Base-by-base conservation (phyloP, 2,888 invertebrate species). In the Drosophila subquinaria region DNA sequence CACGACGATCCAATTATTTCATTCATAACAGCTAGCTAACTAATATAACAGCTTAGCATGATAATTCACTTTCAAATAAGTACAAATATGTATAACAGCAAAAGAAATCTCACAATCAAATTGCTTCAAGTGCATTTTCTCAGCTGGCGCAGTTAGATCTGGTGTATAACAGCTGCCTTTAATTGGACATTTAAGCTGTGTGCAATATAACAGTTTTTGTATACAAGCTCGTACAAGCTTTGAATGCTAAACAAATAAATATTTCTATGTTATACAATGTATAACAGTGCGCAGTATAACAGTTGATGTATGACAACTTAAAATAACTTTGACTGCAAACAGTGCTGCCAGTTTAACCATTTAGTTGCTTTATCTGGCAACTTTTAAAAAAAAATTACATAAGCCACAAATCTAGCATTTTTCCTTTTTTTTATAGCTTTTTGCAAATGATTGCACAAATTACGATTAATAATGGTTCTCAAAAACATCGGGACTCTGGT, bases 171-270 rank as follows among this genome's bases (percentile, higher is more conserved):
- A 60, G 60, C n/a, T 59, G 1, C 20, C 50, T 35, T 9, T 3
- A 11, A 43, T 43, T 43, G 43, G 17, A 10, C 9, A 15, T 17
- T 15, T 40, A 17, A 40, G 13, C 4, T 43, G 38, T 45, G 35
- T 45, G n/a, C n/a, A 38, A 30, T 64, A 56, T 42, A 64, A 59
- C 51, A 45, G 51, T 27, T 35, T 20, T 30, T 3, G 15, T 27
- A 52, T 36, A 45, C 45, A 45, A 52, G 10, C 23, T 30, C 10
- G 20, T 4, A 11, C 8, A 17, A 20, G 43, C 20, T 13, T 33
- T 36, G 13, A 36, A 13, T 5, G 36, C 11, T 13, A 1, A 13
- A 36, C 11, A 36, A 4, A 1, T 35, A 35, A 35, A 36, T 11
- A 35, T 35, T 35, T 35, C 4, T 35, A 17, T 17, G 11, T 35